phyloP scores from a whole-genome alignment of 1,140 invertebrate species.

The Apocrypta bakeri region DNA sequence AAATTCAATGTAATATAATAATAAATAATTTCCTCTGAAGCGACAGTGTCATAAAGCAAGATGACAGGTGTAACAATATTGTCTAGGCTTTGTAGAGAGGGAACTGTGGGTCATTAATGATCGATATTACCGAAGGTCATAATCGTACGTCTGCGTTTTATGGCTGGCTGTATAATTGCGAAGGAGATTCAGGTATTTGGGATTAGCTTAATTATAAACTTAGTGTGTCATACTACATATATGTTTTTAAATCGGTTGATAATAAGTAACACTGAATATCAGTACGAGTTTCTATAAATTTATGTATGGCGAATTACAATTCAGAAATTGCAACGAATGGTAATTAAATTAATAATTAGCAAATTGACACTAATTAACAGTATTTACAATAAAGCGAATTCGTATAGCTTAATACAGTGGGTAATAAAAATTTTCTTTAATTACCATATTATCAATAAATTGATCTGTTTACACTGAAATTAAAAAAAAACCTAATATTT shows the following conservation, averaged over 20 bases:
- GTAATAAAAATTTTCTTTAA: not conserved
- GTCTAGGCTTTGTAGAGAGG: not conserved
- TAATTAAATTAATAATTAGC: not conserved
- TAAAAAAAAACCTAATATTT: too few species aligned
- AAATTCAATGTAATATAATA: constrained; percentile 52
- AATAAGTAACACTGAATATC: too few species aligned
- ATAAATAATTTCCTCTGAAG: constrained; percentile 75
- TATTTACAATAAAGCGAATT: not conserved
- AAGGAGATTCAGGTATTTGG: too few species aligned
- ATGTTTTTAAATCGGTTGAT: too few species aligned
- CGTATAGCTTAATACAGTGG: not conserved
- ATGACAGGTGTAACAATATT: constrained; percentile 75
- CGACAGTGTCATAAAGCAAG: constrained; percentile 75
- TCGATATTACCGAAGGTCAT: constrained; percentile 63
- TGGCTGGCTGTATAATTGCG: not conserved
- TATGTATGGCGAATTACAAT: too few species aligned
- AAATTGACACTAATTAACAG: not conserved
- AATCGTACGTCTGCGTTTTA: constrained; percentile 66
- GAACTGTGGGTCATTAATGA: not conserved
- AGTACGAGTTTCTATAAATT: too few species aligned
- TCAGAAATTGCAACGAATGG: too few species aligned
- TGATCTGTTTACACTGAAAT: too few species aligned
- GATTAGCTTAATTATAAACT: too few species aligned
- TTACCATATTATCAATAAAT: too few species aligned
- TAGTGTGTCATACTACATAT: too few species aligned